Conservation (phyloP, 1,140 invertebrate species). For the Drosophila mauritiana region DNA sequence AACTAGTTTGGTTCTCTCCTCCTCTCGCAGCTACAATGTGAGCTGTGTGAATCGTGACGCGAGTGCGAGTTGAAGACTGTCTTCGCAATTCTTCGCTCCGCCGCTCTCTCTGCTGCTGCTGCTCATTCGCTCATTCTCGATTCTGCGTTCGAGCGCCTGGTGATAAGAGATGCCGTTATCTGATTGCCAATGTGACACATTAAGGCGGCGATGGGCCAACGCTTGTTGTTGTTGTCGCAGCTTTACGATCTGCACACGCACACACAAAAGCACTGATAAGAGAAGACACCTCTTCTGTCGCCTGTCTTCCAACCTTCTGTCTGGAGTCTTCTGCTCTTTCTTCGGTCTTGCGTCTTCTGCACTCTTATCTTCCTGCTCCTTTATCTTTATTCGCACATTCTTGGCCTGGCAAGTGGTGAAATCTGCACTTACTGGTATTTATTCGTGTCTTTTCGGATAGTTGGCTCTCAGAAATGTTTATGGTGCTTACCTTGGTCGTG, state of each 20-base stretch:
- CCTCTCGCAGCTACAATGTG: not conserved
- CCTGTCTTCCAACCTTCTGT: too few relatives aligned
- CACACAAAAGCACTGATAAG: slow-evolving; percentile 21
- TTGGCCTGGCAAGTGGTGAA: slow-evolving; percentile 20
- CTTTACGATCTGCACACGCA: slow-evolving; percentile 63
- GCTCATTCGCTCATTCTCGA: not conserved
- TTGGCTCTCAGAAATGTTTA: not conserved
- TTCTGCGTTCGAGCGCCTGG: not conserved
- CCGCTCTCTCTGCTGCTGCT: not conserved
- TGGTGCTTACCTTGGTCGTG: not conserved
- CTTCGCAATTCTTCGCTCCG: not conserved
- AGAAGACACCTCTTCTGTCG: slow-evolving; percentile 6
- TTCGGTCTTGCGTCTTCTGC: slow-evolving; percentile 1
- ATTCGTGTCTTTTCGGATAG: slow-evolving; percentile 25
- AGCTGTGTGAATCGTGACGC: slow-evolving; percentile 13
- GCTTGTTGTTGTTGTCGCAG: slow-evolving; percentile 12
- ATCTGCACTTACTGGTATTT: slow-evolving; percentile 21
- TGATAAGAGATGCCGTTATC: slow-evolving; percentile 60
- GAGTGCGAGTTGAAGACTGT: slow-evolving; percentile 2
- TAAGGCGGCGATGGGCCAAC: slow-evolving; percentile 51
- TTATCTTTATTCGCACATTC: slow-evolving; percentile 9
- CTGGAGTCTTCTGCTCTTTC: not conserved
- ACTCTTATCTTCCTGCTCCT: slow-evolving; percentile 14
- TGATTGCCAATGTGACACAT: slow-evolving; percentile 60
- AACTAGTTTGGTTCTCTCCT: not conserved